Percentiles rank a stretch among this genome's conserved stretches.
These are phyloP conservation scores for Pachypeltis micranthus DNA, from an alignment of 1,140 invertebrate genomes.

Conservation along the genomic window DNA sequence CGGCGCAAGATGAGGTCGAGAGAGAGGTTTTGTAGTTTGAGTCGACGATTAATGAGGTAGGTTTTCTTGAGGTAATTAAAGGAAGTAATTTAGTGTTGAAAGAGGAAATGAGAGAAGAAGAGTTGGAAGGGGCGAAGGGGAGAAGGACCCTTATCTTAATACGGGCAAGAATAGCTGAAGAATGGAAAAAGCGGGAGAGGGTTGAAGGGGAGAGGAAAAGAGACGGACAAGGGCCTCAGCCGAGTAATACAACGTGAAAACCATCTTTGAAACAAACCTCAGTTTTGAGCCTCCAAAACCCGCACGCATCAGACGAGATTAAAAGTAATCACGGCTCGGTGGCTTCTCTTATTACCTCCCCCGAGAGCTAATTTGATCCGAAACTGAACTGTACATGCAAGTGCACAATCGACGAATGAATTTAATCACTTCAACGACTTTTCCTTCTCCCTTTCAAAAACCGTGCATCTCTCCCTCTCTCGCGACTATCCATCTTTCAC, in stretches of 20 bases:
- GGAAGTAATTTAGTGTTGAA: slow-evolving; percentile 14
- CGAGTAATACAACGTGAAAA: neutral
- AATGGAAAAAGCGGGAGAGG: too few species aligned
- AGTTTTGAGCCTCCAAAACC: too few species aligned
- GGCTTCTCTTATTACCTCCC: neutral
- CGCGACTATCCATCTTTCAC: too few species aligned
- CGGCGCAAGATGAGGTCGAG: too few species aligned
- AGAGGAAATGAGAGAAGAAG: neutral
- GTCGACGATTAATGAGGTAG: neutral
- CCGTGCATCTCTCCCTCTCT: too few species aligned
- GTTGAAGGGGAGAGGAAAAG: neutral
- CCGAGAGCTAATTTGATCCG: neutral
- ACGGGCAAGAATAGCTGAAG: too few species aligned
- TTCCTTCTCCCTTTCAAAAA: neutral
- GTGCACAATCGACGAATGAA: slow-evolving; percentile 1
- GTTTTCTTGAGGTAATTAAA: slow-evolving; percentile 5
- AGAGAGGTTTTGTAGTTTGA: too few species aligned
- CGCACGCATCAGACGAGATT: neutral
- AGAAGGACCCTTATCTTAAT: slow-evolving; percentile 5
- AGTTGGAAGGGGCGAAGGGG: neutral
- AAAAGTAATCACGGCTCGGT: neutral
- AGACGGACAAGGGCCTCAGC: neutral
- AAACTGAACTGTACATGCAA: neutral
- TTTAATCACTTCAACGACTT: slow-evolving; percentile 1
- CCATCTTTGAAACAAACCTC: neutral